Base-by-base conservation (phyloP, 2,888 invertebrate species). In the Scrobipalpa costella region DNA sequence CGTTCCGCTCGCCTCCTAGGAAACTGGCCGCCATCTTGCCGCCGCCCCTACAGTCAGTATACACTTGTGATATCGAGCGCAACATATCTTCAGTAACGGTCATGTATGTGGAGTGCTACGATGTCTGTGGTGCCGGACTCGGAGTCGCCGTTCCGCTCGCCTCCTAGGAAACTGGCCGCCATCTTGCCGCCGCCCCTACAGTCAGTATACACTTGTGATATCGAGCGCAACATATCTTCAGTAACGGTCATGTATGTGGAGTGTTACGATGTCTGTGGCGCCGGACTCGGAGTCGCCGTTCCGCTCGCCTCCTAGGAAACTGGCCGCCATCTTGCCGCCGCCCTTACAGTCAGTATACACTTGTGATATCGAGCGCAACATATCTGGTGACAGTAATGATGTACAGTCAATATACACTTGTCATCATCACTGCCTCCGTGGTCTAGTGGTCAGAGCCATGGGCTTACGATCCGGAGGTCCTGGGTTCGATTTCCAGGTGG, bases 101-200 rank as follows among this genome's bases (percentile, higher is more conserved):
- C 0, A 92, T 95, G 74, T 96, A 96, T 74, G 85, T 96, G 2
- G 93, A 95, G 66, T 94, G 95, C 74, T 96, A 94, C 34, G 34
- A n/a, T n/a, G n/a, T n/a, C n/a, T n/a, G 34, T 34, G 6, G 2
- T 9, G 11, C 11, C 33, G 0, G 57, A 57, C 34, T 15, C 57
- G 7, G 7, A 17, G 2, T n/a, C 36, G 34, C 55, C 33, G 7
- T 15, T n/a, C 8, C 55, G 55, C 13, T 65, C 75, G 0, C 75
- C 74, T 13, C 70, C 66, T 0, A 61, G 13, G 7, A 50, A 13
- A 19, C 49, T 13, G 8, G 68, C 71, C 13, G 76, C 76, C 13
- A 71, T 80, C 27, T 58, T 77, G 44, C 75, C 78, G 0, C 80
- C 85, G 1, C 89, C 87, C 0, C 63, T 78, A 3, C 79, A 74